A percentile compares a stretch with the other conserved stretches of the same genome.
Evolutionary conservation across 2,113 vertebrate species (phyloP).

Genomic region (Macquaria australasica): DNA sequence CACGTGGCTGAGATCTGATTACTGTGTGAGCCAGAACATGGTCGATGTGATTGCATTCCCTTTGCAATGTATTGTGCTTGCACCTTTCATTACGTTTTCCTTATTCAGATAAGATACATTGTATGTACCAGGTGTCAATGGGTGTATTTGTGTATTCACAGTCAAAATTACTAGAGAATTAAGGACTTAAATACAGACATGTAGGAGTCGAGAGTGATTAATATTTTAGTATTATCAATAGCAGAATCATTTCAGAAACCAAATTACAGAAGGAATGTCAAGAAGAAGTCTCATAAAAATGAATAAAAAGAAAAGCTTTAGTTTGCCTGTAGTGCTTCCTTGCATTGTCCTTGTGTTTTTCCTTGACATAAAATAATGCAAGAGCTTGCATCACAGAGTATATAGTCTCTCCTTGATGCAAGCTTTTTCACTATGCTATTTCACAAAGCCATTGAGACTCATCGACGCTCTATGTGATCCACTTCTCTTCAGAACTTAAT

Average conservation of each 20-base stretch:
- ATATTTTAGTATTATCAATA: background rate
- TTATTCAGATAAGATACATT: background rate
- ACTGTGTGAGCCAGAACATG: background rate
- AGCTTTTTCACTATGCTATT: constrained; percentile 40
- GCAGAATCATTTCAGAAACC: background rate
- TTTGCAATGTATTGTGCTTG: background rate
- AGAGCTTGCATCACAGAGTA: constrained; percentile 44
- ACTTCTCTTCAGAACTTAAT: constrained; percentile 47
- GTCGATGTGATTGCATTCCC: background rate
- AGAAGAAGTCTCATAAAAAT: constrained; percentile 10
- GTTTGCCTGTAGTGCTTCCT: constrained; percentile 5
- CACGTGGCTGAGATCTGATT: background rate
- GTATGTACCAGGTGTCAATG: background rate
- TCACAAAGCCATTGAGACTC: constrained; percentile 48
- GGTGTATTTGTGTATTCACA: background rate
- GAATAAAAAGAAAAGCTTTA: constrained; percentile 1
- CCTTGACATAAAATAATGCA: constrained; percentile 57
- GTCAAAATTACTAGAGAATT: background rate
- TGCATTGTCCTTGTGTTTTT: constrained; percentile 10
- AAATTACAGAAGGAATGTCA: background rate
- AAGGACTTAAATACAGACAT: background rate
- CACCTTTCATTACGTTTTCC: background rate
- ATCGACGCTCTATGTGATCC: constrained; percentile 55
- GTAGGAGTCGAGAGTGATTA: background rate
- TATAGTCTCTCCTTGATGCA: constrained; percentile 56